Percentiles rank a stretch among this genome's conserved stretches.
Evolutionary conservation across 2,113 vertebrate genomes (phyloP).

Genomic region (Jacana jacana): DNA sequence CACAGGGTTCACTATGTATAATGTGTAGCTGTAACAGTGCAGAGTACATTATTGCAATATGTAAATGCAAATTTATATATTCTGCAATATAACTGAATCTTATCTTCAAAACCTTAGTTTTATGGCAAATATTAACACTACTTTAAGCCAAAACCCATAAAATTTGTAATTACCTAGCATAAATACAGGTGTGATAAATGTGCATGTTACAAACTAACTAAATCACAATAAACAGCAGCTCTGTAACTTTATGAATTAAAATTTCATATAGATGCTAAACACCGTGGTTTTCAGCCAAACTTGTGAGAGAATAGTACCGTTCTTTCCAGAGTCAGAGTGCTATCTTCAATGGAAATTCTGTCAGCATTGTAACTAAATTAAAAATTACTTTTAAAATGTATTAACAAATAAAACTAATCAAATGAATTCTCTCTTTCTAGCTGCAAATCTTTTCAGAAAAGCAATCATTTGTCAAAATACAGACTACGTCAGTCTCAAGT

Average conservation of each 20-base stretch:
- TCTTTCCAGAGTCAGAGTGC: background rate
- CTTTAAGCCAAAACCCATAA: background rate
- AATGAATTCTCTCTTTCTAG: background rate
- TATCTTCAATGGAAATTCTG: background rate
- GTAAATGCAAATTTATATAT: background rate
- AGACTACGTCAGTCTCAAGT: background rate
- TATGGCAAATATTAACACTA: conserved; percentile 26
- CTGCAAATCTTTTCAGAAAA: background rate
- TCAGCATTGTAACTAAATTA: background rate
- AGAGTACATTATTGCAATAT: background rate
- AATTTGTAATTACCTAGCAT: background rate
- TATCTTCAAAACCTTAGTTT: conserved; percentile 7
- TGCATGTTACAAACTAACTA: background rate
- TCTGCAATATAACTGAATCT: background rate
- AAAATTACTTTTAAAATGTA: background rate
- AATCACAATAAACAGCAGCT: background rate
- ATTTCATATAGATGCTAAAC: background rate
- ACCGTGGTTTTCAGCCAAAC: background rate
- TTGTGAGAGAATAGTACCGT: background rate
- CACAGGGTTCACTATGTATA: background rate
- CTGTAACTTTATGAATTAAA: conserved; percentile 9
- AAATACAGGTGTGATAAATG: conserved; percentile 5
- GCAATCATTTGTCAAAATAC: background rate
- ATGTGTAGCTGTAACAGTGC: background rate
- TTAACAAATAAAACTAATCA: background rate